These are phyloP conservation scores for Phocides pigmalion DNA, from an alignment of 1,140 invertebrate species.

Conservation along the genomic window DNA sequence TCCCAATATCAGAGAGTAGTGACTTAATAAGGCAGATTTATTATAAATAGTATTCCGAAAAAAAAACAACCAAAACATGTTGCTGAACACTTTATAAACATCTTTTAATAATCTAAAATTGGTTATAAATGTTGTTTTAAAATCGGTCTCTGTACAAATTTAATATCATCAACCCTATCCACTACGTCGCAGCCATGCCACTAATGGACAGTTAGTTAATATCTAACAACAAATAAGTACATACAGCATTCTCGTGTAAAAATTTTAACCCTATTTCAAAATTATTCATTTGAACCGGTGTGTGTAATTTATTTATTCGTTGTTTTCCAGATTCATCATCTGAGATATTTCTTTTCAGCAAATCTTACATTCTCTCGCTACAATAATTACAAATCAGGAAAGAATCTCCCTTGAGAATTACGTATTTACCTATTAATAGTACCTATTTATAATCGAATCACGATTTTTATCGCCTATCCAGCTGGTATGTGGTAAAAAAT, in stretches of 20 bases:
- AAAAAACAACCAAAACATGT: no score
- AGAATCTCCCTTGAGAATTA: constrained; percentile 22
- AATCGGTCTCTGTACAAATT: constrained; percentile 10
- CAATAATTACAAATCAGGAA: constrained; percentile 28
- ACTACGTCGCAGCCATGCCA: constrained; percentile 14
- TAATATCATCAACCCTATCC: not conserved
- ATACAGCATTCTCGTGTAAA: not conserved
- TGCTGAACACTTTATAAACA: not conserved
- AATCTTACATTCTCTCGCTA: constrained; percentile 25
- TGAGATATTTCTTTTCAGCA: constrained; percentile 13
- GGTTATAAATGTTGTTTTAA: not conserved
- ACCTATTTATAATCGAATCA: constrained; percentile 28
- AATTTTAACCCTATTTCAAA: constrained; percentile 18
- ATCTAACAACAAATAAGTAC: constrained; percentile 3
- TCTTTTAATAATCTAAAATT: not conserved
- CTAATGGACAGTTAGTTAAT: not conserved
- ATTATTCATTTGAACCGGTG: constrained; percentile 7
- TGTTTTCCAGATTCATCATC: constrained; percentile 22
- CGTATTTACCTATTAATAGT: constrained; percentile 29
- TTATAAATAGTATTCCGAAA: no score
- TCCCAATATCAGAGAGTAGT: no score
- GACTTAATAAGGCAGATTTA: no score
- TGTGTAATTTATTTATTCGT: constrained; percentile 27
- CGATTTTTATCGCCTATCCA: constrained; percentile 22
- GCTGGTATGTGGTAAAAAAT: constrained; percentile 30